Evolutionary conservation across 2,113 vertebrate species (phyloP).

Genomic region (Stercorarius parasiticus): DNA sequence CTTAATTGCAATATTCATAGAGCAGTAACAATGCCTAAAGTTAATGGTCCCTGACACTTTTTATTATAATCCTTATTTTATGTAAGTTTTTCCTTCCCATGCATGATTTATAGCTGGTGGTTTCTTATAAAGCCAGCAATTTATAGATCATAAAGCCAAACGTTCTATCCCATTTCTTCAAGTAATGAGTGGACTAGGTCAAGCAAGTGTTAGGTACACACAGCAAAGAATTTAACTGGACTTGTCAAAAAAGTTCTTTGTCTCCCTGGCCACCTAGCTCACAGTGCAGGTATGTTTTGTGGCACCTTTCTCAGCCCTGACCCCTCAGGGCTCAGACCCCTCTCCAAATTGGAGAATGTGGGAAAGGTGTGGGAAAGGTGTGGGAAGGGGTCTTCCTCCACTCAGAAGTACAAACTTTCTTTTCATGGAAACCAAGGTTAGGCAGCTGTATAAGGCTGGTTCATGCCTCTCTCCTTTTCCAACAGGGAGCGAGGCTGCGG

Average conservation of each 20-base stretch:
- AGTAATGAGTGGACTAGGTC: not conserved
- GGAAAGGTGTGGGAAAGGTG: not conserved
- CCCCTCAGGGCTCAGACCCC: not conserved
- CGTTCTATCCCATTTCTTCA: not conserved
- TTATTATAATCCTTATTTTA: not conserved
- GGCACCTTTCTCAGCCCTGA: not conserved
- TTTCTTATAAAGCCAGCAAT: not conserved
- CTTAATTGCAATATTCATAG: slow-evolving; percentile 4
- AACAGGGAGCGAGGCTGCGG: not conserved
- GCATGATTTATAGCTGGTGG: not conserved
- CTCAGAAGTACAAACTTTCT: not conserved
- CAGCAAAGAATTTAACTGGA: not conserved
- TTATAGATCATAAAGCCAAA: not conserved
- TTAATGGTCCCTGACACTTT: not conserved
- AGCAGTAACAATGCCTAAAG: not conserved
- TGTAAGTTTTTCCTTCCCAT: not conserved
- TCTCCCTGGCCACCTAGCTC: not conserved
- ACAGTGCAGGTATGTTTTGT: not conserved
- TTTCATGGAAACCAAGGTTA: not conserved
- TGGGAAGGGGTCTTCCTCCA: not conserved
- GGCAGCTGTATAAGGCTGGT: not conserved
- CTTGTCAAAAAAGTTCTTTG: not conserved
- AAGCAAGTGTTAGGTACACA: not conserved
- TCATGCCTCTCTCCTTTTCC: not conserved
- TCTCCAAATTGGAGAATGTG: not conserved